A percentile compares a stretch with the other conserved stretches of the same genome.
These are phyloP conservation scores for Drosophila lini DNA, from an alignment of 1,140 invertebrate genomes.

Conservation along the genomic window DNA sequence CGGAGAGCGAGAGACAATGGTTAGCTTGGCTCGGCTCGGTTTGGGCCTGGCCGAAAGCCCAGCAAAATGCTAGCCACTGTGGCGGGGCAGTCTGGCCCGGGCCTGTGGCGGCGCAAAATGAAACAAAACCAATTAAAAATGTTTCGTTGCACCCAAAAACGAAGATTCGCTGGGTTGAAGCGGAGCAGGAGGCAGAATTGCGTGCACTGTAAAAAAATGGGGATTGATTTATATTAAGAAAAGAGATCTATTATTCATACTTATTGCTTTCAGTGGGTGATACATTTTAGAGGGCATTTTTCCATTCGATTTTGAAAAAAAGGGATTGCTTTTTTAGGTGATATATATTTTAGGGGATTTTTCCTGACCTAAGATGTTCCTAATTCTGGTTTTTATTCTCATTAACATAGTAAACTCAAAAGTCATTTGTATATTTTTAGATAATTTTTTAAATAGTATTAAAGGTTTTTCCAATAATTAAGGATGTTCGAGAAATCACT, in stretches of 20 bases:
- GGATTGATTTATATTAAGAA: no score
- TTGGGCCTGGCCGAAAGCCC: constrained; percentile 39
- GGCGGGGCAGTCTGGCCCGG: constrained; percentile 57
- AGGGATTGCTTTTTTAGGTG: no score
- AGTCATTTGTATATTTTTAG: no score
- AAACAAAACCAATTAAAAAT: constrained; percentile 84
- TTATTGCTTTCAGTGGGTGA: background rate
- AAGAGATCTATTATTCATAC: background rate
- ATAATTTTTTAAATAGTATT: no score
- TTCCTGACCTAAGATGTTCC: no score
- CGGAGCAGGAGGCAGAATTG: constrained; percentile 1
- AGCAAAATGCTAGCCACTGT: constrained; percentile 79
- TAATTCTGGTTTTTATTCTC: no score
- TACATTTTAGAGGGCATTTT: no score
- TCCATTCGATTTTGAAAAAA: no score
- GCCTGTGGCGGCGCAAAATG: constrained; percentile 73
- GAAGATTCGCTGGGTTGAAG: constrained; percentile 55
- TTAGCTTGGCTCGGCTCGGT: constrained; percentile 7
- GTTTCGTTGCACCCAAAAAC: constrained; percentile 83
- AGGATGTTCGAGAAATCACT: no score
- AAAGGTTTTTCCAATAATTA: background rate
- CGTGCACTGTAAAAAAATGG: background rate
- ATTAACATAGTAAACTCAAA: no score
- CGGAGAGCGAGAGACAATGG: constrained; percentile 54
- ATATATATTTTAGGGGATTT: no score